A percentile compares a stretch with the other conserved stretches of the same genome.
Evolutionary conservation across 1,140 invertebrate genomes (phyloP).

Genomic region (Platyscapa corneri): DNA sequence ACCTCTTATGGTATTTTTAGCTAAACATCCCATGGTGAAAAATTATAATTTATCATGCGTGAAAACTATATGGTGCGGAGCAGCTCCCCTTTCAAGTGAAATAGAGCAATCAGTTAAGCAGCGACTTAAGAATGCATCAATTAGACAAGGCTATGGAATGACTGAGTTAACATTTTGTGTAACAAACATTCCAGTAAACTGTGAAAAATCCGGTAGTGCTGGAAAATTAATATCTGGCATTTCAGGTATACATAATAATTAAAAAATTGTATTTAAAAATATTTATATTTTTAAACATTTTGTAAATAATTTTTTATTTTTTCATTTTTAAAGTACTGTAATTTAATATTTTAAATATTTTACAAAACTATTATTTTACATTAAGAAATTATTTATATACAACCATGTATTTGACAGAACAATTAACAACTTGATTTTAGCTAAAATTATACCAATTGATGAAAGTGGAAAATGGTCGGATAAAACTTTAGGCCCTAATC

Average conservation of each 20-base stretch:
- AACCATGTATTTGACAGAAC: background rate
- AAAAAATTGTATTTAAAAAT: background rate
- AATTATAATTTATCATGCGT: slow-evolving; percentile 73
- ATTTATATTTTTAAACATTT: background rate
- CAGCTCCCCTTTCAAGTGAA: slow-evolving; percentile 73
- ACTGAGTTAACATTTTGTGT: slow-evolving; percentile 74
- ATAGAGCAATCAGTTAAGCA: slow-evolving; percentile 69
- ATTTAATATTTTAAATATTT: slow-evolving; percentile 1
- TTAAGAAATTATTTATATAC: no score
- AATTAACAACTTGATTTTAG: slow-evolving; percentile 45
- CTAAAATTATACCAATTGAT: slow-evolving; percentile 58
- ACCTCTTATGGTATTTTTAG: slow-evolving; percentile 76
- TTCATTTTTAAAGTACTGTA: background rate
- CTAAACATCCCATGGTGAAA: slow-evolving; percentile 72
- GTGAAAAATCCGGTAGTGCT: slow-evolving; percentile 66
- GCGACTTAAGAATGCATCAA: slow-evolving; percentile 66
- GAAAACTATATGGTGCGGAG: slow-evolving; percentile 65
- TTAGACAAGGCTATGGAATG: slow-evolving; percentile 75
- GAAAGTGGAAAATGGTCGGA: slow-evolving; percentile 63
- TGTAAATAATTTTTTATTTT: background rate
- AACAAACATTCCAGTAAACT: slow-evolving; percentile 45
- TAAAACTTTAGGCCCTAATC: slow-evolving; percentile 76
- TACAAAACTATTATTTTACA: background rate
- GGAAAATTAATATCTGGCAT: slow-evolving; percentile 57
- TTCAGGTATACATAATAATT: slow-evolving; percentile 53